These are phyloP conservation scores for Kradibia gibbosae DNA, from an alignment of 1,140 invertebrate genomes.

Conservation along the genomic window DNA sequence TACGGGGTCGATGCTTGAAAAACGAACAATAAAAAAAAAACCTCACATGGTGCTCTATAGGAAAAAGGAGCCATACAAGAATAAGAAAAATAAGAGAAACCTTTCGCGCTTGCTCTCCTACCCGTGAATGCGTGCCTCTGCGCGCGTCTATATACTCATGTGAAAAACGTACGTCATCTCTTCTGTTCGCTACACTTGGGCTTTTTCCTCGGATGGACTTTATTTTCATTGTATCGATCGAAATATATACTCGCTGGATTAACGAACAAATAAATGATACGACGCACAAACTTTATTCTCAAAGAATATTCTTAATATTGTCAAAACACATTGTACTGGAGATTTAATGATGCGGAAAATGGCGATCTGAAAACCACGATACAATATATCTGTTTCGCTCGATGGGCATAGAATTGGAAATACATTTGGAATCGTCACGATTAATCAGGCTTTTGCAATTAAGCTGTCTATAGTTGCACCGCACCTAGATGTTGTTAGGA, in stretches of 20 bases:
- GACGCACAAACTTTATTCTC: neutral
- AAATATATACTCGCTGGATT: neutral
- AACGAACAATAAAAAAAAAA: neutral
- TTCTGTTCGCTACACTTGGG: neutral
- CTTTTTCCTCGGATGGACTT: neutral
- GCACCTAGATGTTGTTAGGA: too few species aligned
- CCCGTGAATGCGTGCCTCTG: neutral
- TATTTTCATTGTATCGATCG: constrained; percentile 8
- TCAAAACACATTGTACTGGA: neutral
- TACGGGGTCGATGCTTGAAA: constrained; percentile 4
- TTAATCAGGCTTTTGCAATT: too few species aligned
- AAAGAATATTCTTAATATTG: neutral
- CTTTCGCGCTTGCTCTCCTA: neutral
- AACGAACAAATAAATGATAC: neutral
- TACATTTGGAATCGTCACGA: neutral
- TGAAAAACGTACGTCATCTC: neutral
- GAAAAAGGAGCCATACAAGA: constrained; percentile 42
- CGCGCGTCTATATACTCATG: neutral
- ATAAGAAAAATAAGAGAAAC: constrained; percentile 13
- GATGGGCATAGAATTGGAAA: neutral
- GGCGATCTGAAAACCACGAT: neutral
- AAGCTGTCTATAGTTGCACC: too few species aligned
- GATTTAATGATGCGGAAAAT: neutral
- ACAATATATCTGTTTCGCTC: neutral
- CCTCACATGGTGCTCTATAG: neutral